A percentile compares a stretch with the other conserved stretches of the same genome.
Conservation (phyloP, 2,113 vertebrate species). For the Aphyosemion australe region DNA sequence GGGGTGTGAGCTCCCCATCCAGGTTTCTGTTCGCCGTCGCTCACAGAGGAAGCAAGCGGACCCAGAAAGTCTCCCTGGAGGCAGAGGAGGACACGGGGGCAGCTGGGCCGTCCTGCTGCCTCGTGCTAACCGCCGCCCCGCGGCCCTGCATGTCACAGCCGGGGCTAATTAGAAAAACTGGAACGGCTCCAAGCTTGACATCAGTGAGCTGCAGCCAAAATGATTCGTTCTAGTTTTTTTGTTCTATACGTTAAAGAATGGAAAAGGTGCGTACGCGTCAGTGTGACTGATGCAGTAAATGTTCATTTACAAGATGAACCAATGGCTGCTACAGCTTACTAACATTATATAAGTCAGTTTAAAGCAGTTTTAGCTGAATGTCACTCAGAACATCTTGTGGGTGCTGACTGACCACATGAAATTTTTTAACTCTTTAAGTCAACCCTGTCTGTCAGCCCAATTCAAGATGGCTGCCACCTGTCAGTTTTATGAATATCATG, state of each 20-base stretch:
- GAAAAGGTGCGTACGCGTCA: background rate
- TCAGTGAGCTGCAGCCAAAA: constrained; percentile 41
- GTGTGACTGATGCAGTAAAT: background rate
- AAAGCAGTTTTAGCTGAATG: too few species aligned
- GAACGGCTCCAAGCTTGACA: constrained; percentile 51
- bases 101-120: constrained; percentile 62
- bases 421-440: too few species aligned
- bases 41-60: constrained; percentile 36
- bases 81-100: constrained; percentile 51
- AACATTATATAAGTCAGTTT: too few species aligned
- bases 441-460: too few species aligned
- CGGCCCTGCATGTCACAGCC: constrained; percentile 46
- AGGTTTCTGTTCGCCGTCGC: constrained; percentile 28
- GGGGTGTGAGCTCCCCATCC: constrained; percentile 35
- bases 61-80: constrained; percentile 29
- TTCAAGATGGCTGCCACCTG: too few species aligned
- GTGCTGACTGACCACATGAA: too few species aligned
- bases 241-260: constrained; percentile 24
- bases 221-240: constrained; percentile 47
- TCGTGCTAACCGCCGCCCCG: constrained; percentile 55
- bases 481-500: too few species aligned
- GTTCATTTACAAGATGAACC: background rate
- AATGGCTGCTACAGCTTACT: too few species aligned
- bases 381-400: too few species aligned
- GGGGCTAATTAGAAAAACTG: constrained; percentile 57